These are phyloP conservation scores for Pseudochirops corinnae DNA, from an alignment of 2,797 vertebrate genomes.

Conservation along the genomic window DNA sequence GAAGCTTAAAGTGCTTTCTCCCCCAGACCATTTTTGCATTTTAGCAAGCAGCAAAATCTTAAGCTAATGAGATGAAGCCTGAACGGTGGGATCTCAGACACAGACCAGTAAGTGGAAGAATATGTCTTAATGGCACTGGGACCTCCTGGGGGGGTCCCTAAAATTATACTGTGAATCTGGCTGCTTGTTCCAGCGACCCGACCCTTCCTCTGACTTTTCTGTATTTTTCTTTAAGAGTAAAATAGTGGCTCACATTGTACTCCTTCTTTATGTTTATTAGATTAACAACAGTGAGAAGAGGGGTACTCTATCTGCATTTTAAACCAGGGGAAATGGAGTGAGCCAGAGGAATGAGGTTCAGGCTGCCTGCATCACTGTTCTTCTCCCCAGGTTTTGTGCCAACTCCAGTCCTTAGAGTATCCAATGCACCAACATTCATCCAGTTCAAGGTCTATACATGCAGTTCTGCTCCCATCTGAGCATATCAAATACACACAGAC, in stretches of 20 bases:
- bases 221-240: not conserved
- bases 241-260: not conserved
- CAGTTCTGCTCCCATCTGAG: not conserved
- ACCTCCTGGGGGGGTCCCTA: not conserved
- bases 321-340: not conserved
- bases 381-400: not conserved
- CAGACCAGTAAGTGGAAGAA: not conserved
- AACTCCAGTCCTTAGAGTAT: not conserved
- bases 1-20: not conserved
- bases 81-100: not conserved
- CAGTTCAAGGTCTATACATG: not conserved
- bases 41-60: not conserved
- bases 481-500: not conserved
- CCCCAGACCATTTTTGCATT: not conserved
- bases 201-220: not conserved
- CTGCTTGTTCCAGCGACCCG: not conserved
- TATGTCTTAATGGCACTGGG: not conserved
- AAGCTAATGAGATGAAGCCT: slow-evolving; percentile 10
- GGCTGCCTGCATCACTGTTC: not conserved
- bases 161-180: not conserved
- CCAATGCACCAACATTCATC: not conserved
- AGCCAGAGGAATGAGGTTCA: not conserved
- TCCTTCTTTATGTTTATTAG: not conserved
- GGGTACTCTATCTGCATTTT: not conserved
- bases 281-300: slow-evolving; percentile 23